Conservation (phyloP, 1,140 invertebrate genomes). For the Drosophila sturtevanti region DNA sequence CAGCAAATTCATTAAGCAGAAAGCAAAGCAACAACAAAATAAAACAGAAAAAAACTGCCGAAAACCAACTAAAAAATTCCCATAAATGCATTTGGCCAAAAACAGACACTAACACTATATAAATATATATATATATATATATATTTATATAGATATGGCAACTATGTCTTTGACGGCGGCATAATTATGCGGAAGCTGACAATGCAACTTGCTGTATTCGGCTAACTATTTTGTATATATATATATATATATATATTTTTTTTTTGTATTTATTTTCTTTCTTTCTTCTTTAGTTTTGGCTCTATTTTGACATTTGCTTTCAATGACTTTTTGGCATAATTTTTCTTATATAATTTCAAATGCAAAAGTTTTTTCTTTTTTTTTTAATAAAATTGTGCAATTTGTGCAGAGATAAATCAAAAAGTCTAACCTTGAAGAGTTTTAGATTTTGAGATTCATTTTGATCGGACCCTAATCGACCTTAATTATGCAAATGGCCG, state of each 20-base stretch:
- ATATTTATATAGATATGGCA: constrained; percentile 35
- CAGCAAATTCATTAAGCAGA: constrained; percentile 66
- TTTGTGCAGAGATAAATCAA: constrained; percentile 47
- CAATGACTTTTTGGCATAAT: constrained; percentile 20
- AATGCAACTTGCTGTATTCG: constrained; percentile 71
- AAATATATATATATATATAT: constrained; percentile 28
- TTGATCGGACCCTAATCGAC: constrained; percentile 72
- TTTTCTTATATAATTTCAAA: constrained; percentile 10
- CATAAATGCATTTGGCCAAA: constrained; percentile 49
- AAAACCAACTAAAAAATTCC: constrained; percentile 62
- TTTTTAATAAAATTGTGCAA: constrained; percentile 46
- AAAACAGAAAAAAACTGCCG: constrained; percentile 11
- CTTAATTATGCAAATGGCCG: constrained; percentile 74
- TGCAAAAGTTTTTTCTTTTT: constrained; percentile 25
- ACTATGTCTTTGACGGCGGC: constrained; percentile 60
- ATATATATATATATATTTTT: too few species aligned
- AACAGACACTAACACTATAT: constrained; percentile 47
- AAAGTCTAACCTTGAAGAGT: constrained; percentile 69
- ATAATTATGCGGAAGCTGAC: constrained; percentile 80
- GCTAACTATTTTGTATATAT: neutral
- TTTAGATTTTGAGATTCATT: constrained; percentile 42
- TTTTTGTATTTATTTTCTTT: neutral
- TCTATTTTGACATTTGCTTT: constrained; percentile 24
- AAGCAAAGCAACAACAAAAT: constrained; percentile 38
- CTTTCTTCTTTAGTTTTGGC: constrained; percentile 1